Evolutionary conservation across 2,888 invertebrate genomes (phyloP), one percentile per base, ranked within the genome.

Genomic region (Quadroppia sp.): DNA sequence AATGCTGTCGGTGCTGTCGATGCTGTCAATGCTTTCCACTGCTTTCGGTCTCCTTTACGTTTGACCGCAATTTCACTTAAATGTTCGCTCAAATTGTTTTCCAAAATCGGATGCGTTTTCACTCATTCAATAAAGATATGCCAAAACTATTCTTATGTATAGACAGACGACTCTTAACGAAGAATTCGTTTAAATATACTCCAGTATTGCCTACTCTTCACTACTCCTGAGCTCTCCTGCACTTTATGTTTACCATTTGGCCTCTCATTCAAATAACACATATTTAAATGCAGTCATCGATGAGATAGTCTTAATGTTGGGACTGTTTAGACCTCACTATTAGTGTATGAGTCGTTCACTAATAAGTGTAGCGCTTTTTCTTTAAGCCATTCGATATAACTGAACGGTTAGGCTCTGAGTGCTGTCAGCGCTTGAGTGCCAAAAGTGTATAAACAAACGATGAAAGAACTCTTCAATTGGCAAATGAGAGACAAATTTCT

Each of bases 331-430:
- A 23, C 25, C 53, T 25, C 9, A 53, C 53, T 53, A 53, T 23
- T 53, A 53, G 25, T 53, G 15, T 23, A 53, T 23, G 2, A 36
- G 25, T 61, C 15, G 9, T 61, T 42, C 67, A 36, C 67, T 67
- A 67, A 40, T 67, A 67, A 67, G 67, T 42, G 23, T 23, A 42
- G 40, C 67, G 67, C 67, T 67, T 1, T 32, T 42, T 67, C 67
- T 67, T 67, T 67, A 67, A 67, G 67, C 67, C 67, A 67, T 67
- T n/a, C 42, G 67, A 67, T 67, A 40, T 25, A 67, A 67, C 67
- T 23, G 61, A 67, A 67, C 40, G 42, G 23, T 42, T 23, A 1
- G 42, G 28, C 61, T 61, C 15, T 32, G 32, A 36, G 32, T 32
- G 17, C 25, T 59, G 15, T 30, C 28, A 28, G 6, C 13, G 20